Base-by-base conservation (phyloP, 2,797 vertebrate genomes). In the Crenuchus spilurus region DNA sequence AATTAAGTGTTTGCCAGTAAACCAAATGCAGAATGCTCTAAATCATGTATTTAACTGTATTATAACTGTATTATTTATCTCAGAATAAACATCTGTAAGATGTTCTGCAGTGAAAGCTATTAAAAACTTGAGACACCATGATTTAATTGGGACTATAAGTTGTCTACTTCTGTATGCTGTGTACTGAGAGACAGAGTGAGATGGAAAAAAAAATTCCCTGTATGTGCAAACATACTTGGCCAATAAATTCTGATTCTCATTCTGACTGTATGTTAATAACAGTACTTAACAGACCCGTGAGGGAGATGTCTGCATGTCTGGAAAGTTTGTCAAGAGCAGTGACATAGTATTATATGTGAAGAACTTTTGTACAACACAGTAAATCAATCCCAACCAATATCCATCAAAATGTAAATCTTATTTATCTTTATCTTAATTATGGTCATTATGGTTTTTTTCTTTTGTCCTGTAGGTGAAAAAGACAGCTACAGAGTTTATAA, bases 291-390 rank as follows among this genome's bases (percentile, higher is more conserved):
- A 20, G 37, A 10, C 4, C 35, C 26, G 49, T 24, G 22, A 26
- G 10, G 49, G 9, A 52, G 22, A 24, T 3, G 7, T 52, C 11
- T 11, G 11, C 20, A 52, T n/a, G 22, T 52, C 22, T 37, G 10
- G 94, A 94, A 82, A 93, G 91, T 84, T 89, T 93, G 80, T 93
- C 90, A 72, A 97, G 88, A 55, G 92, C 83, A 54, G 96, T 95
- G 80, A 96, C 84, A 0, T 96, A 95, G 85, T 96, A 97, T 58
- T 88, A 89, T 37, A 94, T 93, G 83, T 96, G 94, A 83, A 93
- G 96, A 48, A 93, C 92, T 86, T 93, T 92, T 73, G 94, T 87
- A 83, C 95, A 96, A 81, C 92, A 88, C 44, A 94, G 70, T 77
- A 96, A 79, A 49, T 95, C 92, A 46, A 94, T 95, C 2, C 93